Evolutionary conservation across 2,888 invertebrate genomes (phyloP), one percentile per base, ranked within the genome.

Genomic region (Apodemia duryi): DNA sequence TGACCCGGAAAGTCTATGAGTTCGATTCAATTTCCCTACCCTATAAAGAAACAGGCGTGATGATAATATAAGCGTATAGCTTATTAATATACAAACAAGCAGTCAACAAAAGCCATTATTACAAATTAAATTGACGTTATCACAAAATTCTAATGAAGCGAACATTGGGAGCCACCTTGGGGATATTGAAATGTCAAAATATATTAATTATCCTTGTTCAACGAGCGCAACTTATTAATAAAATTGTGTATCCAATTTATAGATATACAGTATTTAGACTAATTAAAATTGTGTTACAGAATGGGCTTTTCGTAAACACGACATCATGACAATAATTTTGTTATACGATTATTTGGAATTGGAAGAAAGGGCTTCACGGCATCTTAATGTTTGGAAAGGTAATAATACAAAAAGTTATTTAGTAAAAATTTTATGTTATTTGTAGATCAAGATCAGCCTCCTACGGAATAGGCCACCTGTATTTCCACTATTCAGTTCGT

Each of bases 331-430:
- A 91, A 87, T 87, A 62, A 79, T 91, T 67, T 77, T 91, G 57
- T 76, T 91, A 6, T 85, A 90, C 71, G 83, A 91, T 72, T 80
- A 83, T 70, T 79, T 77, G 61, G 84, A 87, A 65, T 71, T 91
- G 67, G 84, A 91, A 68, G 91, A 91, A 74, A 77, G 83, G 63
- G 77, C 85, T 38, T 82, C 87, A 6, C 84, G 75, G 68, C 79
- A 84, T 66, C 83, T 90, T 7, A 84, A 75, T 67, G 78, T 74
- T 62, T 91, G 91, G 91, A 91, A 91, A 87, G 89, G 91, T 90
- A 76, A 66, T 90, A 76, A 66, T 32, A 7, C 38, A 38, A 6
- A 38, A 2, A 32, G 32, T 32, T 38, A 38, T 38, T 38, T 38
- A 38, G 38, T 5, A 38, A 6, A 6, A 38, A 38, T 38, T 1